Evolutionary conservation across 2,113 vertebrate genomes (phyloP).

Genomic region (Erpornis zantholeuca): DNA sequence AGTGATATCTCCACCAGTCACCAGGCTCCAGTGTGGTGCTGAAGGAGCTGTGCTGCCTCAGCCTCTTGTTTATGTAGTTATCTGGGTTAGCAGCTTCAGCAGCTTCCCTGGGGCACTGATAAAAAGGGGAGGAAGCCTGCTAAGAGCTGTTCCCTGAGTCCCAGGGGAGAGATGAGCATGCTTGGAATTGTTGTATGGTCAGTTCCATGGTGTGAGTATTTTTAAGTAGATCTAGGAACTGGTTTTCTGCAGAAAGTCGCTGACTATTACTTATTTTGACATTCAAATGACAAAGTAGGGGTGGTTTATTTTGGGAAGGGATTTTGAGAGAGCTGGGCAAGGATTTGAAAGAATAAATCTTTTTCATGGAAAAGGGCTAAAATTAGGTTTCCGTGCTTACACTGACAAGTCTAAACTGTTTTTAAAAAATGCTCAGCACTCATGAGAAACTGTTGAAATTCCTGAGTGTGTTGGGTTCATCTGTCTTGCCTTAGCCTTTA

Average conservation of each 20-base stretch:
- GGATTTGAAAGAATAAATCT: slow-evolving; percentile 17
- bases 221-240: neutral
- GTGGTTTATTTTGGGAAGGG: slow-evolving; percentile 27
- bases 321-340: neutral
- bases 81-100: neutral
- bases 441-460: slow-evolving; percentile 16
- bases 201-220: neutral
- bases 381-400: neutral
- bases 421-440: neutral
- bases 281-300: neutral
- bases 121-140: neutral
- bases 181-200: neutral
- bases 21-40: neutral
- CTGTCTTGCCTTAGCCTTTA: neutral
- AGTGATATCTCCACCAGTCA: neutral
- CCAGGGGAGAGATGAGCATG: neutral
- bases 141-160: neutral
- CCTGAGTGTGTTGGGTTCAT: neutral
- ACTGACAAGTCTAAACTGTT: neutral
- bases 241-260: neutral
- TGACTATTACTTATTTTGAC: slow-evolving; percentile 9
- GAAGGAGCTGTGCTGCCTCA: neutral
- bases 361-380: neutral
- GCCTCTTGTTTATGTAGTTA: neutral
- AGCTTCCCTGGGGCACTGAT: neutral